Base-by-base conservation (phyloP, 2,888 invertebrate species). In the Spodoptera exigua region DNA sequence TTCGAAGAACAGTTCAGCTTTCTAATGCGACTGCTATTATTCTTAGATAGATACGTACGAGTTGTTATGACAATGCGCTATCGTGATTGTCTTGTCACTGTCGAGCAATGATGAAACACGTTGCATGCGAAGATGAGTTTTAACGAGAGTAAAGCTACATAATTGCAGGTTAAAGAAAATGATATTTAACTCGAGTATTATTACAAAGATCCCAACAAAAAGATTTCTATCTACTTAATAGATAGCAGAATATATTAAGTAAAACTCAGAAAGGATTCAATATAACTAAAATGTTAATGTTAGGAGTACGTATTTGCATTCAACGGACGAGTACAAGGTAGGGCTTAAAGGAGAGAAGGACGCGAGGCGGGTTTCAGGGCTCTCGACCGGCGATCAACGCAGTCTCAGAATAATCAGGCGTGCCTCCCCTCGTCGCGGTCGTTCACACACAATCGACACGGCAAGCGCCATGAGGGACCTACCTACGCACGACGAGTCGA, bases 361-460 rank as follows among this genome's bases (percentile, higher is more conserved):
- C 54, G 44, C 48, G 34, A 39, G 62, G 77, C 83, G 86, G 82
- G 87, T 88, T 89, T 90, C 89, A 89, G 90, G 88, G 87, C 88
- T 86, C 89, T 89, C 89, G 86, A 88, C 84, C 87, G 84, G 81
- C 86, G 89, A 90, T 89, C 90, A 86, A 86, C 89, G 83, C 85
- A 85, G 87, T 81, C 88, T 86, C 86, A 84, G 90, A 85, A 92
- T 93, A 93, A 93, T 93, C 93, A 89, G 84, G 87, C 88, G 82
- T 78, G 88, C 88, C 86, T 88, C 92, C 92, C 93, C 89, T 89
- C 87, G 86, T 70, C 85, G 87, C 91, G 92, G 91, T 92, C 92
- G 93, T 93, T 93, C 92, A 92, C 93, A 93, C 92, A 92, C 89
- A 90, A 90, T 89, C 89, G 89, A 88, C 87, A 86, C 84, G 86